Conservation (phyloP, 2,113 vertebrate genomes). For the Zapus hudsonius region DNA sequence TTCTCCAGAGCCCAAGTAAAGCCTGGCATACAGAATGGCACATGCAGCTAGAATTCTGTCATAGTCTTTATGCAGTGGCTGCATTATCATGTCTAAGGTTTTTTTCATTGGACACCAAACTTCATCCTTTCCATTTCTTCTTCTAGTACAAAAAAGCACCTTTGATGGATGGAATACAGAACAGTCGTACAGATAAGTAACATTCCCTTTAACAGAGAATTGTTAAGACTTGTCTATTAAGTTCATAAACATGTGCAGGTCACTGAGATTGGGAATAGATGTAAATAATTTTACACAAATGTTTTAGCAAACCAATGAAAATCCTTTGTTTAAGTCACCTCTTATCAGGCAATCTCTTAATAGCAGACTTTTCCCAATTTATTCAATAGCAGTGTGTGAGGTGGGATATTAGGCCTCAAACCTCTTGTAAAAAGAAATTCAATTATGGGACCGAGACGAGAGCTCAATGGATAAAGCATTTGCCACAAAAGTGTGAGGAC, state of each 20-base stretch:
- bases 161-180: neutral
- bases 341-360: neutral
- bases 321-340: neutral
- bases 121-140: neutral
- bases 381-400: neutral
- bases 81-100: neutral
- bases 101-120: neutral
- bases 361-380: neutral
- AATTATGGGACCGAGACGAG: too few species aligned
- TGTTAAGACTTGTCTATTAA: neutral
- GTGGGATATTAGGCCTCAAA: neutral
- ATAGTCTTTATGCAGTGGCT: too few species aligned
- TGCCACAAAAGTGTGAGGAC: too few species aligned
- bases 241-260: neutral
- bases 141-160: neutral
- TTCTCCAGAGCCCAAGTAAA: too few species aligned
- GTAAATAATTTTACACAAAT: neutral
- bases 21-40: too few species aligned
- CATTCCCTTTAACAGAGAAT: neutral
- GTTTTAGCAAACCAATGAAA: neutral
- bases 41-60: too few species aligned
- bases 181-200: neutral
- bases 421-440: too few species aligned
- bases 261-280: neutral
- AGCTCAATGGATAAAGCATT: too few species aligned